phyloP scores from a whole-genome alignment of 2,797 vertebrate species.

The Crypturellus tataupa region DNA sequence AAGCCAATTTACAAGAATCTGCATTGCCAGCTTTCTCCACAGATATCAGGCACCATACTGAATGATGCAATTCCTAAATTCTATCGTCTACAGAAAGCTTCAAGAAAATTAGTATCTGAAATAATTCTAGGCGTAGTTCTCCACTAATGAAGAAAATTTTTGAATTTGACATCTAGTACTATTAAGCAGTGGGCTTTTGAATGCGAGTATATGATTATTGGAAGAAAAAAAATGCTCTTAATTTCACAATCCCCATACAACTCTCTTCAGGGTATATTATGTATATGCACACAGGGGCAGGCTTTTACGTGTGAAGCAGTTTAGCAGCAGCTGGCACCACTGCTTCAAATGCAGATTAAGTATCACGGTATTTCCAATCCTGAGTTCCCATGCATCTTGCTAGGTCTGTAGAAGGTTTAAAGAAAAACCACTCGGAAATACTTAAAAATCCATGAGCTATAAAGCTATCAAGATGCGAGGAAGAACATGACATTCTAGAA shows the following conservation, averaged over 20 bases:
- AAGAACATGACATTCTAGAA: neutral
- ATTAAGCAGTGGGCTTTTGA: neutral
- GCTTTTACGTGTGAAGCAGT: neutral
- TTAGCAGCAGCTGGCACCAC: conserved; percentile 33
- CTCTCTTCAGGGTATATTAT: neutral
- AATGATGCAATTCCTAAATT: neutral
- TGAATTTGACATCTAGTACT: neutral
- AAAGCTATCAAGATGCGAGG: neutral
- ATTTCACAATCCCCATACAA: neutral
- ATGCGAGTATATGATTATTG: neutral
- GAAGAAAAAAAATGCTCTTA: neutral
- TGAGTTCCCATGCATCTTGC: neutral
- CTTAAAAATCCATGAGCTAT: conserved; percentile 30
- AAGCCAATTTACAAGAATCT: neutral
- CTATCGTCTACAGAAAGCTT: neutral
- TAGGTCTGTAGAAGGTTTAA: neutral
- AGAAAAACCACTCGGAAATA: conserved; percentile 53
- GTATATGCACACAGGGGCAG: neutral
- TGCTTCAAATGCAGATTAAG: conserved; percentile 27
- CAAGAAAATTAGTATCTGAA: neutral
- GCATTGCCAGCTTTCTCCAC: neutral
- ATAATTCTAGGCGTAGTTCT: neutral
- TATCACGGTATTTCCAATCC: neutral
- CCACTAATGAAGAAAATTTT: neutral
- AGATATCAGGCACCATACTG: neutral